Evolutionary conservation across 2,888 invertebrate species (phyloP).

Genomic region (Aromia moschata): DNA sequence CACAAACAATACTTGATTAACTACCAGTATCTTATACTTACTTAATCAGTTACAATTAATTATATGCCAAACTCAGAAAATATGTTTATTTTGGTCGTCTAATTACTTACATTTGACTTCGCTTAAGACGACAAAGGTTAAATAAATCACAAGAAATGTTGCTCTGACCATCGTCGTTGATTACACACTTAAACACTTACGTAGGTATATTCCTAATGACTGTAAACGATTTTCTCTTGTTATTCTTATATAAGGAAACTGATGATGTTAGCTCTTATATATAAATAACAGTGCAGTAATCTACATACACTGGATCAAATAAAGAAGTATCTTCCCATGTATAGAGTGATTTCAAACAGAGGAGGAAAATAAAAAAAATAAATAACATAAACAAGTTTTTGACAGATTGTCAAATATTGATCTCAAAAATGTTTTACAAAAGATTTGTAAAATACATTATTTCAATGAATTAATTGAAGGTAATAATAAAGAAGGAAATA

Average conservation of each 20-base stretch:
- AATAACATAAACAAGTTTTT: no score
- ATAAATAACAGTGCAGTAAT: not conserved
- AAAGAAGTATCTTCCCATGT: no score
- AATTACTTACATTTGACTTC: conserved; percentile 10
- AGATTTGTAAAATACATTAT: no score
- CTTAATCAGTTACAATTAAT: not conserved
- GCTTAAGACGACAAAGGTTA: not conserved
- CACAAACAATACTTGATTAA: not conserved
- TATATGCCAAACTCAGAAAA: not conserved
- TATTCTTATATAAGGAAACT: not conserved
- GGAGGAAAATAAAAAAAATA: no score
- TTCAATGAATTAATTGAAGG: no score
- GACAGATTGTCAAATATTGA: no score
- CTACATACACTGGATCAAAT: not conserved
- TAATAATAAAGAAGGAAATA: no score
- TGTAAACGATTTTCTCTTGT: not conserved
- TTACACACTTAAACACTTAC: not conserved
- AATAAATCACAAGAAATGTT: conserved; percentile 1
- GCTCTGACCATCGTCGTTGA: conserved; percentile 6
- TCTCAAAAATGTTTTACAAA: no score
- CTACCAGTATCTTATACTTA: not conserved
- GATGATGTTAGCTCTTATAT: not conserved
- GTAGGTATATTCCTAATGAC: conserved; percentile 8
- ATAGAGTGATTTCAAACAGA: no score
- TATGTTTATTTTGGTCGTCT: not conserved